These are phyloP conservation scores for Chrysogorgia sp. DNA, from an alignment of 92 coral and sea anemone genomes.

Conservation along the genomic window DNA sequence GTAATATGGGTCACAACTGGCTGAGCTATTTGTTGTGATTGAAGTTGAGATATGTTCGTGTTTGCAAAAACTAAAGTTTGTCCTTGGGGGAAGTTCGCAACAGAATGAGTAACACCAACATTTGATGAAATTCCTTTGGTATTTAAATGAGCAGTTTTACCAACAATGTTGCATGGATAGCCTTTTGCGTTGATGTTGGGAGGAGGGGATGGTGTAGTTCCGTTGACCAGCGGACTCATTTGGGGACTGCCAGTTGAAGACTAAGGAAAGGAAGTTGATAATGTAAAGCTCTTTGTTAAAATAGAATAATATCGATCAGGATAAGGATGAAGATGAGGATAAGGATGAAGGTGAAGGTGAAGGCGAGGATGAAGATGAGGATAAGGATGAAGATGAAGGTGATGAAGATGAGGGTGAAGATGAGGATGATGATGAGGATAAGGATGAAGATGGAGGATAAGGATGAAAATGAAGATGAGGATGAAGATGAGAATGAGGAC, in stretches of 20 bases:
- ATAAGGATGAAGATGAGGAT: not conserved
- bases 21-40: slow-evolving; percentile 72
- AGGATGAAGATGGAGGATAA: no score
- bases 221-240: slow-evolving; percentile 80
- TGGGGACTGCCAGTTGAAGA: slow-evolving; percentile 63
- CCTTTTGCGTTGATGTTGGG: slow-evolving; percentile 72
- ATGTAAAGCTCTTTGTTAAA: not conserved
- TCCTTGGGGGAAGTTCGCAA: slow-evolving; percentile 25
- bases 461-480: no score
- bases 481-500: no score
- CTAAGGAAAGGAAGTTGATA: slow-evolving; percentile 26
- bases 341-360: no score
- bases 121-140: slow-evolving; percentile 8
- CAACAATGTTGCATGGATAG: slow-evolving; percentile 83
- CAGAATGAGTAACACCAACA: slow-evolving; percentile 30
- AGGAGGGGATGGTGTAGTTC: slow-evolving; percentile 94
- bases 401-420: no score
- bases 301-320: not conserved
- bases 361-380: no score
- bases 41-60: slow-evolving; percentile 87
- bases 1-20: slow-evolving; percentile 68
- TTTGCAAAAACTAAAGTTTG: slow-evolving; percentile 88
- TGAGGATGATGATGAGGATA: no score
- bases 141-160: slow-evolving; percentile 11
- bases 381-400: no score